phyloP scores from a whole-genome alignment of 2,113 vertebrate genomes.

The Eurystomus gularis region DNA sequence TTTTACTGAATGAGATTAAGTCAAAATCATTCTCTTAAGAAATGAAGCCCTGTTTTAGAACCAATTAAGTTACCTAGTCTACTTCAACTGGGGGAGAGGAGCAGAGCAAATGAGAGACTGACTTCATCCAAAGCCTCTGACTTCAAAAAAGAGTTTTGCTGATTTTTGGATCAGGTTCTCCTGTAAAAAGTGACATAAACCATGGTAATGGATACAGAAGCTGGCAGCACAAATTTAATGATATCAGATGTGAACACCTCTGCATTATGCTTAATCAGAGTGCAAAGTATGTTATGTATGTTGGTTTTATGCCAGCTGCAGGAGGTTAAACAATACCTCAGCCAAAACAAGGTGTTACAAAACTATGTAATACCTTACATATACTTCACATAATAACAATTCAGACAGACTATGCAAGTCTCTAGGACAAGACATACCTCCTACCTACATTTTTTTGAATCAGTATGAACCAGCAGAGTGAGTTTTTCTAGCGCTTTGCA shows the following conservation, averaged over 20 bases:
- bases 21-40: not conserved
- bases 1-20: not conserved
- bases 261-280: not conserved
- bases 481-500: not conserved
- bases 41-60: not conserved
- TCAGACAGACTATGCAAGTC: not conserved
- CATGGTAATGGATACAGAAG: not conserved
- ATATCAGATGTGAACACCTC: not conserved
- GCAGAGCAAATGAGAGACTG: not conserved
- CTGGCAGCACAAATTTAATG: not conserved
- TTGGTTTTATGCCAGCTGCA: not conserved
- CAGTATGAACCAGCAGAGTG: not conserved
- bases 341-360: not conserved
- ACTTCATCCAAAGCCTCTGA: not conserved
- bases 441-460: not conserved
- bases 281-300: not conserved
- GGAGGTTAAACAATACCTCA: conserved; percentile 1
- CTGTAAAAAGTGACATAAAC: not conserved
- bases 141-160: not conserved
- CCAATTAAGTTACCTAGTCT: not conserved
- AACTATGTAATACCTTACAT: not conserved
- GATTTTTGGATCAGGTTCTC: not conserved
- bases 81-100: not conserved
- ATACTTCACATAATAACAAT: not conserved
- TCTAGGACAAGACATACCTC: not conserved